Base-by-base conservation (phyloP, 2,797 vertebrate species). In the Clarias pachynema region DNA sequence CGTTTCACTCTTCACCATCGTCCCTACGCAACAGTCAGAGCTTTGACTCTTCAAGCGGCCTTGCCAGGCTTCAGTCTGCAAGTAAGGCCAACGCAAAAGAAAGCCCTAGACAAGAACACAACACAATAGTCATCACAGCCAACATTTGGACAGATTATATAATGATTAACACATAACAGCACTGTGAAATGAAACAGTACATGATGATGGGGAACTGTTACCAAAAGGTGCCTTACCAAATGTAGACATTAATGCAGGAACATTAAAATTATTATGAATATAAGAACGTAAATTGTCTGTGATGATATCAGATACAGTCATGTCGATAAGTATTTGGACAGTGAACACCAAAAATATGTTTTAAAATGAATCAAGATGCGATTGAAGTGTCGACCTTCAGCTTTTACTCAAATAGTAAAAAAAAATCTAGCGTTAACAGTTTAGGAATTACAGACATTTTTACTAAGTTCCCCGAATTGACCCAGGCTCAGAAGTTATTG, bases 11-110 rank as follows among this genome's bases (percentile, higher is more conserved):
- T 22, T 92, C 93, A 89, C 92, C 93, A 87, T 91, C 93, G n/a
- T 95, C 96, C 87, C 95, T 99, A 81, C 95, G 97, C 89, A 98
- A 94, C 90, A 99, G 98, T 91, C 97, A 97, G 93, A 99, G 98
- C 91, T 99, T 99, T 91, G 98, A 99, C 93, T 99, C 97, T 3
- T 96, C 96, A 87, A 98, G 93, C 80, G 97, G 96, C 40, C 92
- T 98, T 57, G 93, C 96, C 86, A 97, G 97, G 89, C 96, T 98
- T 91, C 98, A 98, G 87, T 98, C 97, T 0, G 96, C 95, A 91
- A 98, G 98, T 99, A 95, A 97, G 97, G 82, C 53, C 5, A 75
- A 79, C 79, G 65, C 77, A 83, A 26, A 59, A 63, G 40, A 18
- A 78, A 77, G 5, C 34, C 12, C 77, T 37, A 3, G 22, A 10